Evolutionary conservation across 1,140 invertebrate genomes (phyloP).

Genomic region (Penaeus japonicus): DNA sequence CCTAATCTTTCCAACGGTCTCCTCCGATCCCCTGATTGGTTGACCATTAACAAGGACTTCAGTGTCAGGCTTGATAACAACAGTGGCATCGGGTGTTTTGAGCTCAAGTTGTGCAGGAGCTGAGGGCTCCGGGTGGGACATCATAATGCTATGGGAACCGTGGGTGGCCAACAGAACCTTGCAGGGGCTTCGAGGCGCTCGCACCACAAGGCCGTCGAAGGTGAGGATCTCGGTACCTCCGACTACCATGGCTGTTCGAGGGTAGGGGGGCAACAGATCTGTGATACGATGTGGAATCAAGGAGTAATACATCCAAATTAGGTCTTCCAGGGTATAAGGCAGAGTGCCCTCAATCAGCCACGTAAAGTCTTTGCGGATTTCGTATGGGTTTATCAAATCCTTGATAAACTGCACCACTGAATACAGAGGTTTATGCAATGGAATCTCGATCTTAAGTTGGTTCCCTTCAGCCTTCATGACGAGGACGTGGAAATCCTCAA

Average conservation of each 20-base stretch:
- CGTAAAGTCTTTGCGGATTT: too few species aligned
- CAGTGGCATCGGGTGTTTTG: neutral
- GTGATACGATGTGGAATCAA: neutral
- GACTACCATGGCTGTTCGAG: slow-evolving; percentile 22
- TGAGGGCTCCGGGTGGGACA: slow-evolving; percentile 29
- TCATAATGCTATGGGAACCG: neutral
- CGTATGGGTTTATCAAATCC: too few species aligned
- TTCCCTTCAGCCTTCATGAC: too few species aligned
- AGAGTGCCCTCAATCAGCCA: neutral
- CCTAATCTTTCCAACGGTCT: neutral
- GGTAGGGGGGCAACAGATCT: neutral
- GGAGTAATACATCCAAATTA: neutral
- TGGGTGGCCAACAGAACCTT: slow-evolving; percentile 23
- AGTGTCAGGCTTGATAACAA: slow-evolving; percentile 15
- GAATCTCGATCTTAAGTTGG: too few species aligned
- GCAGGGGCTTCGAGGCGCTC: slow-evolving; percentile 34
- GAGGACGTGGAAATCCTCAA: too few species aligned
- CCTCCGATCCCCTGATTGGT: neutral
- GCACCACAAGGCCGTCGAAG: slow-evolving; percentile 34
- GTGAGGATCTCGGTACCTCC: slow-evolving; percentile 37
- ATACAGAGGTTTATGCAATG: too few species aligned
- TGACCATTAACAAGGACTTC: slow-evolving; percentile 15
- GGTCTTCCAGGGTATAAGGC: neutral
- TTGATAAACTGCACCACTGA: too few species aligned
- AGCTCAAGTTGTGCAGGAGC: neutral